These are phyloP conservation scores for Tortricodes alternella DNA, from an alignment of 2,888 invertebrate genomes.

Conservation along the genomic window DNA sequence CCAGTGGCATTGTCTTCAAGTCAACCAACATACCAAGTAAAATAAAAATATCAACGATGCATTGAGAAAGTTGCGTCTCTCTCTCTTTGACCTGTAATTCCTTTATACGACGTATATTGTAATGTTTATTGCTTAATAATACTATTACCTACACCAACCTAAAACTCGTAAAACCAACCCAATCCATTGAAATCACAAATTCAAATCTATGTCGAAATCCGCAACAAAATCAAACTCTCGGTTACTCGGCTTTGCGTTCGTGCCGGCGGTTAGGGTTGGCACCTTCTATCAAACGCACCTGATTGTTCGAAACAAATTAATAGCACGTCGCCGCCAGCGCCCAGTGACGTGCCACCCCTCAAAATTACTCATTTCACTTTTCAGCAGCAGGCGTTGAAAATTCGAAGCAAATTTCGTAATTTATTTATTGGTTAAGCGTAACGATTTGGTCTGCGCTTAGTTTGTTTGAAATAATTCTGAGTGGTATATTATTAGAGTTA, in stretches of 20 bases:
- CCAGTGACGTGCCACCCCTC: slow-evolving; percentile 31
- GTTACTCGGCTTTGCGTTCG: neutral
- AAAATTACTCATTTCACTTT: slow-evolving; percentile 33
- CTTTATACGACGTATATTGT: no score
- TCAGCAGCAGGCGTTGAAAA: slow-evolving; percentile 15
- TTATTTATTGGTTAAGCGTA: slow-evolving; percentile 16
- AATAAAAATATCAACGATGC: no score
- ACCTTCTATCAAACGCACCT: slow-evolving; percentile 40
- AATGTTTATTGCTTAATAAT: no score
- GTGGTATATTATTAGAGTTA: neutral
- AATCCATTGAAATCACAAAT: neutral
- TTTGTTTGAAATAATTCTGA: neutral
- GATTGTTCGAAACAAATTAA: slow-evolving; percentile 42
- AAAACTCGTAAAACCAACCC: no score
- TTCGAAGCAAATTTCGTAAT: slow-evolving; percentile 2
- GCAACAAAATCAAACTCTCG: neutral
- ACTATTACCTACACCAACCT: no score
- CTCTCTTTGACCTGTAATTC: no score
- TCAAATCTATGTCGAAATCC: slow-evolving; percentile 8
- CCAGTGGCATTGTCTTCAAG: no score
- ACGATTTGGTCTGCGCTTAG: neutral
- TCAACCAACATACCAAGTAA: no score
- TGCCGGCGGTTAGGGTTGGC: slow-evolving; percentile 27
- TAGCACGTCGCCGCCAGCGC: slow-evolving; percentile 36
- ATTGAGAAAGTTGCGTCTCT: no score